Evolutionary conservation across 2,797 vertebrate genomes (phyloP), one percentile per base, ranked within the genome.

Genomic region (Pseudochirops corinnae): DNA sequence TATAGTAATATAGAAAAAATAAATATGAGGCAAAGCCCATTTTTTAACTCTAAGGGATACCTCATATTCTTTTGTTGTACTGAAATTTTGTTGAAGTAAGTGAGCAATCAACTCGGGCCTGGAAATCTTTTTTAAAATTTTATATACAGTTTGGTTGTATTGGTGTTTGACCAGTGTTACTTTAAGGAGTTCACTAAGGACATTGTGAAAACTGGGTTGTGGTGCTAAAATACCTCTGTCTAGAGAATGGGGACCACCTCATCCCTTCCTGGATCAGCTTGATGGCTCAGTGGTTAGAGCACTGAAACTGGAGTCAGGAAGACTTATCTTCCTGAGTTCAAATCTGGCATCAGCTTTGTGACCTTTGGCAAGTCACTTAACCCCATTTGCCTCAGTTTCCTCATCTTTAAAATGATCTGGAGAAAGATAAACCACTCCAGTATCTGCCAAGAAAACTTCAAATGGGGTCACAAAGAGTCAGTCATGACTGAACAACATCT

Each of bases 21-120:
- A 93, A 94, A 74, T 92, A 52, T 87, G 93, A 92, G 94, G 16
- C 92, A 55, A 91, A 90, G 18, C 18, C n/a, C n/a, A 46, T 12
- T 82, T 82, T 24, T 24, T 46, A 82, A 82, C 67, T n/a, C 14
- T 18, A 39, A 46, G 12, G 3, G 67, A 46, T 18, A 33, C n/a
- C 18, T 95, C 4, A 57, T 24, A 57, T 94, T 39, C 67, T 50
- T 92, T 55, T 52, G 50, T 46, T 55, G 2, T 21, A 18, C 9
- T 33, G 57, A 14, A 67, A 67, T 46, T 53, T 0, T 62, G 13
- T 33, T 82, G 67, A 82, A 82, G 18, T 74, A 74, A 46, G 39
- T 39, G 67, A 50, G 31, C 39, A n/a, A 87, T 87, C 2, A 26
- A 2, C 39, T 87, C 9, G 74, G 1, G 3, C 3, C 46, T 3